A percentile compares a stretch with the other conserved stretches of the same genome.
phyloP scores from a whole-genome alignment of 64 coral and sea anemone species.

The Montipora cactus region DNA sequence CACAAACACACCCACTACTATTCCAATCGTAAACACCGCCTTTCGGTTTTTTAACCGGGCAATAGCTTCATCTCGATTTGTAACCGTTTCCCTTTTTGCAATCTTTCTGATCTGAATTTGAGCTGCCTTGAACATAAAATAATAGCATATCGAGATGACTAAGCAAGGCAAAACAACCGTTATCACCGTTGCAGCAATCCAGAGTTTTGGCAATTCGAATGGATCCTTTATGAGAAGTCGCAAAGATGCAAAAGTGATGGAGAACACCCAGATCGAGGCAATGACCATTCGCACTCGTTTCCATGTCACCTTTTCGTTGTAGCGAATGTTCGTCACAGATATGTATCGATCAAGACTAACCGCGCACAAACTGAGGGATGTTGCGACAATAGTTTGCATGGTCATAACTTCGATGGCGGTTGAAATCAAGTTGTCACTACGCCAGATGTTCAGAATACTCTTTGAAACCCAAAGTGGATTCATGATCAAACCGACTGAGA shows the following conservation, averaged over 20 bases:
- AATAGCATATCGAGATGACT: slow-evolving; percentile 59
- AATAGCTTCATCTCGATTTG: neutral
- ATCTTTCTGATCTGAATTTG: slow-evolving; percentile 40
- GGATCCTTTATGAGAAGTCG: slow-evolving; percentile 32
- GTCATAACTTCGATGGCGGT: slow-evolving; percentile 47
- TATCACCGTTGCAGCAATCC: neutral
- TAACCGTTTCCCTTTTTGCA: neutral
- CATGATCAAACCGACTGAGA: slow-evolving; percentile 66
- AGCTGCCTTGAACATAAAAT: slow-evolving; percentile 62
- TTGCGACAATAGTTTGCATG: slow-evolving; percentile 64
- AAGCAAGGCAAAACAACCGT: slow-evolving; percentile 19
- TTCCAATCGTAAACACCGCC: slow-evolving; percentile 65
- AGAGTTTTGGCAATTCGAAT: slow-evolving; percentile 41
- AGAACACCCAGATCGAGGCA: slow-evolving; percentile 57
- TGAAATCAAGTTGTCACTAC: slow-evolving; percentile 39
- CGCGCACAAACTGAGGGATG: slow-evolving; percentile 63
- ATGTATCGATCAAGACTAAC: slow-evolving; percentile 73
- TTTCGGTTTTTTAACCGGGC: slow-evolving; percentile 72
- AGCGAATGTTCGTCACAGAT: slow-evolving; percentile 56
- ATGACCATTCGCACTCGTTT: neutral
- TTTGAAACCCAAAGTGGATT: slow-evolving; percentile 72
- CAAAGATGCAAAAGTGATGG: slow-evolving; percentile 42
- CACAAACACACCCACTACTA: slow-evolving; percentile 65
- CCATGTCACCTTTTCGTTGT: slow-evolving; percentile 20
- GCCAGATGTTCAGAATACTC: slow-evolving; percentile 58